Percentiles rank a stretch among this genome's conserved stretches.
Conservation (phyloP, 2,888 invertebrate genomes). For the Brachyptera risi region DNA sequence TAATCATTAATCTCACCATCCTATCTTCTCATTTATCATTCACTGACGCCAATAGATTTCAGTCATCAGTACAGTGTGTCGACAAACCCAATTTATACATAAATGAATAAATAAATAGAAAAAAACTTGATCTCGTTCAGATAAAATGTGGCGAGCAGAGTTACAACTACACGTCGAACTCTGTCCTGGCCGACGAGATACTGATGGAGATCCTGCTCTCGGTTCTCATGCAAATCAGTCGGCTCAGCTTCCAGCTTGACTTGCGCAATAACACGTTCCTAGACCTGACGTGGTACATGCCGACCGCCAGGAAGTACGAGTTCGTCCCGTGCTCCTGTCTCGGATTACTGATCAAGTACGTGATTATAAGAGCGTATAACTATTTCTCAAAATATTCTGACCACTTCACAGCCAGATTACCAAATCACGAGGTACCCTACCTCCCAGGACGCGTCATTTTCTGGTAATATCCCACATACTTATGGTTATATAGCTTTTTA, state of each 20-base stretch:
- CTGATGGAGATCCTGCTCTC: slow-evolving; percentile 56
- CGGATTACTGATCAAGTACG: slow-evolving; percentile 57
- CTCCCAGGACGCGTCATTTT: too few species aligned
- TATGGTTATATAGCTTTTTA: too few species aligned
- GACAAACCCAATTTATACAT: too few species aligned
- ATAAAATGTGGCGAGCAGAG: neutral
- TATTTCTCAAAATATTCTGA: neutral
- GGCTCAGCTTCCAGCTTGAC: slow-evolving; percentile 51
- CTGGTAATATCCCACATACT: too few species aligned
- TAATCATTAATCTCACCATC: too few species aligned
- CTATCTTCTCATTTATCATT: too few species aligned
- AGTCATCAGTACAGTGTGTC: too few species aligned
- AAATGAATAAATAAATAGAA: too few species aligned
- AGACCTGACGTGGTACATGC: slow-evolving; percentile 59
- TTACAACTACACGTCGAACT: neutral
- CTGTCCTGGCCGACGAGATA: slow-evolving; percentile 59
- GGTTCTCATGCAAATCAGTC: slow-evolving; percentile 51
- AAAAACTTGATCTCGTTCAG: too few species aligned
- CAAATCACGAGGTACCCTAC: too few species aligned
- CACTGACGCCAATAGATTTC: too few species aligned
- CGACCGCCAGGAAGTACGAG: slow-evolving; percentile 51
- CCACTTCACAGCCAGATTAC: neutral
- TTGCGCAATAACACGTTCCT: slow-evolving; percentile 56
- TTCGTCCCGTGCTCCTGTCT: slow-evolving; percentile 59
- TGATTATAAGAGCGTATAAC: neutral